These are phyloP conservation scores for Hirundo rustica DNA, from an alignment of 2,797 vertebrate species.

Conservation along the genomic window DNA sequence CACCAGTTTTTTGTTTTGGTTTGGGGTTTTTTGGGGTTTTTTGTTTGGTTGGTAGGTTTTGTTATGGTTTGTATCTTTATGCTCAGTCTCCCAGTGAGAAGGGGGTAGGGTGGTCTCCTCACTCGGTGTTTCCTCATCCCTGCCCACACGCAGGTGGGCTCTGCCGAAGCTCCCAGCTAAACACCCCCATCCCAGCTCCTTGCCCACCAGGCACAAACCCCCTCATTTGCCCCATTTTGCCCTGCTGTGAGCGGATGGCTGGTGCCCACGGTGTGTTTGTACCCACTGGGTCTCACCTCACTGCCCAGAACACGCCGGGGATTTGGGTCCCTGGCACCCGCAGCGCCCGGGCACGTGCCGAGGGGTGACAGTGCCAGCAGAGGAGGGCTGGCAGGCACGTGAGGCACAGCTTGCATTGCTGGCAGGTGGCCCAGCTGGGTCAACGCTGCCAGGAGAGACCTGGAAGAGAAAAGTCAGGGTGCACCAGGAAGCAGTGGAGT, in stretches of 20 bases:
- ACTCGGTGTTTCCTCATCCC: not conserved
- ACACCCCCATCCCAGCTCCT: accelerated
- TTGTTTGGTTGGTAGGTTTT: not conserved
- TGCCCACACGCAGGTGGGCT: accelerated
- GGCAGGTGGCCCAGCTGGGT: not conserved
- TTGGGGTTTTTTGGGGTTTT: not conserved
- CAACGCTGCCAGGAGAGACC: slow-evolving; percentile 10
- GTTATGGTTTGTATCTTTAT: not conserved
- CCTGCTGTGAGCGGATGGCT: accelerated
- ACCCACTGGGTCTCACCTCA: not conserved
- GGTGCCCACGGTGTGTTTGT: accelerated
- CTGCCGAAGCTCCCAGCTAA: not conserved
- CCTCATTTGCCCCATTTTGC: not conserved
- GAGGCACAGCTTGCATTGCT: not conserved
- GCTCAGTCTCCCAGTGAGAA: not conserved
- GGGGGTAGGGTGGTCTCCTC: not conserved
- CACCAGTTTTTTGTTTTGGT: accelerated
- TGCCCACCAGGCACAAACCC: not conserved
- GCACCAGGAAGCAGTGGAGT: slow-evolving; percentile 55
- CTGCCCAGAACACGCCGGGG: not conserved
- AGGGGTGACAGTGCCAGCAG: not conserved
- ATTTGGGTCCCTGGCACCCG: not conserved
- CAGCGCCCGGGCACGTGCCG: not conserved
- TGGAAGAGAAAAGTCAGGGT: slow-evolving; percentile 24
- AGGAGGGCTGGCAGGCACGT: not conserved